Base-by-base conservation (phyloP, 2,797 vertebrate species). In the Anguilla obscura region DNA sequence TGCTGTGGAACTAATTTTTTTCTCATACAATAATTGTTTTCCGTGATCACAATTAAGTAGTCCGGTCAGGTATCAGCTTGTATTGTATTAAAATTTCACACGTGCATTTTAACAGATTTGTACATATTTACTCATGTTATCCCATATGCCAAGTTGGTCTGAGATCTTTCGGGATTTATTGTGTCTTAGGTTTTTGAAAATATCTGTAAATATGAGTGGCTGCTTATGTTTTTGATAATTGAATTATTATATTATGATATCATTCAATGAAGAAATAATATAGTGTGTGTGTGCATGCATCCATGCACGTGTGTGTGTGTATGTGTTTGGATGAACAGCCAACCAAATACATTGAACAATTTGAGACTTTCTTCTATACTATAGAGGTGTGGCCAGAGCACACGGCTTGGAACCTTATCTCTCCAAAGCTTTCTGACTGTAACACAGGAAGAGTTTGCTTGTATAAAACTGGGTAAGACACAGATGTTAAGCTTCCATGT, bases 351-450 rank as follows among this genome's bases (percentile, higher is more conserved):
- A 54, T 83, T 71, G 69, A 66, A 5, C 40, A 71, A 54, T 85
- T 88, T 88, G n/a, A 45, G 30, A 48, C 76, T 69, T 87, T 69
- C 80, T 52, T 69, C 40, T 56, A 50, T 66, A 69, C 63, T 45
- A 87, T 87, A 48, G 80, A 52, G 66, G 58, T 52, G 54, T 40
- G 36, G 33, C 58, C 79, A 87, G 30, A 27, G 8, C 54, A 71
- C 58, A 52, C 7, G 74, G 48, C 66, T 50, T 24, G 48, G 60
- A 36, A 33, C 30, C 84, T 40, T n/a, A 18, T 74, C 60, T 76
- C 48, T 74, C 16, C 56, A 71, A 40, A 71, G 69, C 33, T 0
- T 74, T 71, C 50, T 85, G 87, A 60, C 33, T 52, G 50, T 58
- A 54, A 52, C 56, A 56, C 60, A 50, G 14, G 48, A 33, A 45